Evolutionary conservation across 2,888 invertebrate genomes (phyloP).

Genomic region (Drosophila neotestacea): DNA sequence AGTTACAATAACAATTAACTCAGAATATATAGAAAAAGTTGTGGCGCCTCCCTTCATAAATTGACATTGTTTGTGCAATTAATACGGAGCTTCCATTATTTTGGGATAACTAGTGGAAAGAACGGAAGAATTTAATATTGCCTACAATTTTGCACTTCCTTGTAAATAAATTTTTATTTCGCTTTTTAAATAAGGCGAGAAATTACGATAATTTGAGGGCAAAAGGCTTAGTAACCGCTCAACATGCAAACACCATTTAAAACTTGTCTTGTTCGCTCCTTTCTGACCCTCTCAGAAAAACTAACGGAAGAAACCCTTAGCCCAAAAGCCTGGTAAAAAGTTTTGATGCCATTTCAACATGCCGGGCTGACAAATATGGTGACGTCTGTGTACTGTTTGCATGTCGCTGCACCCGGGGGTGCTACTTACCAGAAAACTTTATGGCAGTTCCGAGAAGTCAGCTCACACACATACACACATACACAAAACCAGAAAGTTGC

Average conservation of each 20-base stretch:
- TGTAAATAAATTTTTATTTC: constrained; percentile 23
- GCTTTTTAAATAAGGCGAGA: constrained; percentile 54
- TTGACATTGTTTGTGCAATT: background rate
- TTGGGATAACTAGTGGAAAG: background rate
- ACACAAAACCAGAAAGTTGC: constrained; percentile 28
- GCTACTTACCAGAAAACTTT: constrained; percentile 74
- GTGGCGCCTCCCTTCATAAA: background rate
- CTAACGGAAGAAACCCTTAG: constrained; percentile 14
- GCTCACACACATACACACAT: constrained; percentile 8
- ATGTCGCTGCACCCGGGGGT: constrained; percentile 67
- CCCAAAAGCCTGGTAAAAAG: constrained; percentile 47
- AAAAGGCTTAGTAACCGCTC: constrained; percentile 46
- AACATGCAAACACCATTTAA: constrained; percentile 83
- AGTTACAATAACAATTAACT: no score
- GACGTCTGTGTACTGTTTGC: constrained; percentile 60
- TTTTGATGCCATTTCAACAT: constrained; percentile 72
- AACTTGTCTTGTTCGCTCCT: constrained; percentile 59
- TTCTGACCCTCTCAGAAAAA: constrained; percentile 1
- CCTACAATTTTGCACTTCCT: background rate
- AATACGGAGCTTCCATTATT: background rate
- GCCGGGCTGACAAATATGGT: constrained; percentile 53
- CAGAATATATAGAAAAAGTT: no score
- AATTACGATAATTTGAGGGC: constrained; percentile 53
- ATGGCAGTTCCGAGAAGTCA: constrained; percentile 69
- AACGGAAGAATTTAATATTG: background rate